Base-by-base conservation (phyloP, 2,888 invertebrate species). In the Chelonus formosanus region DNA sequence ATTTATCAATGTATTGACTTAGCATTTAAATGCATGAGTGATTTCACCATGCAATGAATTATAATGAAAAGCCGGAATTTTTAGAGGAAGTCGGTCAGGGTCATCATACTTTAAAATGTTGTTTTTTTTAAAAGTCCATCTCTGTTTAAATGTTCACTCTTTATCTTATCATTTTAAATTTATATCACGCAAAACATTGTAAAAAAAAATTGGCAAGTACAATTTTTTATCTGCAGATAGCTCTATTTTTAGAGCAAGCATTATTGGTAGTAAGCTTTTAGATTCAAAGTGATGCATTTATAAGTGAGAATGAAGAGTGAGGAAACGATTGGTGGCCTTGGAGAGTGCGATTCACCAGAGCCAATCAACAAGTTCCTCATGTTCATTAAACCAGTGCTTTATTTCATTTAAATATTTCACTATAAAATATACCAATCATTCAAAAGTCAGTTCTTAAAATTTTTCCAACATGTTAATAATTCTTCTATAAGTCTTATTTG, bases 291-390 rank as follows among this genome's bases (percentile, higher is more conserved):
- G 6, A 10, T 36, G 36, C 36, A 36, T 36, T 34, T 36, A 40
- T n/a, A 20, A 20, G 47, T n/a, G n/a, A 44, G 44, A 5, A 57
- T 4, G 43, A 56, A 56, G 34, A 57, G 34, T 8, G 20, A 57
- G 44, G 45, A 47, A 58, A n/a, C 31, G 56, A 58, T 10, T 5
- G 2, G 44, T 59, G 31, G 31, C 50, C 59, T 59, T 59, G 59
- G 50, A 40, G 59, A 20, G 50, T 10, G 59, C 50, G 36, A 36
- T 59, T 61, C 61, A 57, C 63, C 32, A 48, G 63, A 63, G 54
- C 67, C 70, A 70, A 70, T 70, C 68, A 68, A 70, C 67, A 68
- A 70, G 68, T 70, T 67, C 63, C 61, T 57, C 65, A 62, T 67
- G 63, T 54, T 62, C 65, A 48, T 31, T 50, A 36, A 34, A 48